Conservation (phyloP, 2,113 vertebrate genomes). For the Pogona vitticeps region DNA sequence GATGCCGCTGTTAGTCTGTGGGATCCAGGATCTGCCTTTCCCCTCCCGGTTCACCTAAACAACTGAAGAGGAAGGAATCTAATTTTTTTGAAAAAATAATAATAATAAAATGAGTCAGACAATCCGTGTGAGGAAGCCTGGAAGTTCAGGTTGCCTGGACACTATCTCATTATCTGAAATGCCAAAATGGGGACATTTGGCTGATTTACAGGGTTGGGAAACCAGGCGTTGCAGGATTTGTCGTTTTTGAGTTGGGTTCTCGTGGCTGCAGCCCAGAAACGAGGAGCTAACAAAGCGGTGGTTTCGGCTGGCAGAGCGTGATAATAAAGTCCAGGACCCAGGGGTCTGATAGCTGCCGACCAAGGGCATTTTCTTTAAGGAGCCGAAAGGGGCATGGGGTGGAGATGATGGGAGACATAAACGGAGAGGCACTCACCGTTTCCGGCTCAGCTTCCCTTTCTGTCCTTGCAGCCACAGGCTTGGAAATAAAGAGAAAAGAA, state of each 20-base stretch:
- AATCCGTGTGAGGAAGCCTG: accelerated
- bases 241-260: too few relatives aligned
- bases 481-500: neutral
- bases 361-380: neutral
- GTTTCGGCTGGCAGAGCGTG: neutral
- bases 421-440: constrained; percentile 9
- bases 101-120: neutral
- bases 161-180: neutral
- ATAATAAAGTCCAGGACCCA: too few relatives aligned
- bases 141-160: neutral
- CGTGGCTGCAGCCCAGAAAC: too few relatives aligned
- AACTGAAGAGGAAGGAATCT: neutral
- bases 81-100: too few relatives aligned
- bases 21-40: neutral
- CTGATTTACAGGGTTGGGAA: neutral
- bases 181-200: neutral
- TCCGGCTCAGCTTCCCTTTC: neutral
- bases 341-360: neutral
- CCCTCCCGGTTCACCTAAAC: neutral
- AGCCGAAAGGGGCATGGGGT: neutral
- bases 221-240: neutral
- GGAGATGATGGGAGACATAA: neutral
- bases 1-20: too few relatives aligned
- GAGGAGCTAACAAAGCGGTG: neutral
- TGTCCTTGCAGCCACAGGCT: neutral